phyloP scores from a whole-genome alignment of 1,140 invertebrate genomes.

The Drosophila fuyamai region DNA sequence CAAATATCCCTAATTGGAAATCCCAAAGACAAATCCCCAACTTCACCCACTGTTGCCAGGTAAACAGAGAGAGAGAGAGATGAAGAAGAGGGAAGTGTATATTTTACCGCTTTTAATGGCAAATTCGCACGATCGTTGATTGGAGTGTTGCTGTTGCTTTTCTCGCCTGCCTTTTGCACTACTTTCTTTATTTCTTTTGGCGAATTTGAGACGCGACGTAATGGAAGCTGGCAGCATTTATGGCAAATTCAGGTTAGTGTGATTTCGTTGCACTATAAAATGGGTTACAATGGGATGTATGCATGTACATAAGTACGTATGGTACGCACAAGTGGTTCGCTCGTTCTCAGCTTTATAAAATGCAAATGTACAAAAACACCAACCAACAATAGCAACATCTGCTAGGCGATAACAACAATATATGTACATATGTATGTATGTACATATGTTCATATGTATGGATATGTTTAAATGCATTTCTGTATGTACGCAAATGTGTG shows the following conservation, averaged over 20 bases:
- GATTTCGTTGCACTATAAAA: conserved; percentile 75
- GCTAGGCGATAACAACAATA: conserved; percentile 62
- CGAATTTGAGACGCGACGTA: conserved; percentile 62
- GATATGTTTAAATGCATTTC: conserved; percentile 8
- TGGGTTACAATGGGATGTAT: conserved; percentile 58
- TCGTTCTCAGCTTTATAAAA: conserved; percentile 33
- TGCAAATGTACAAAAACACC: conserved; percentile 27
- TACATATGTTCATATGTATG: conserved; percentile 1
- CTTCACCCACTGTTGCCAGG: conserved; percentile 1
- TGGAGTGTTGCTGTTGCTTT: conserved; percentile 23
- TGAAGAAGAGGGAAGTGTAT: not conserved
- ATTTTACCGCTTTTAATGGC: conserved; percentile 46
- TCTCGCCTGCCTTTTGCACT: conserved; percentile 35
- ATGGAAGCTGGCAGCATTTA: conserved; percentile 72
- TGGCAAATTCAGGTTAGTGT: conserved; percentile 80
- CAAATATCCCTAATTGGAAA: conserved; percentile 6
- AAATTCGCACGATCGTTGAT: conserved; percentile 59
- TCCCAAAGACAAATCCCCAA: not conserved
- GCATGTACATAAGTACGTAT: not conserved
- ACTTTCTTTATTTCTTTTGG: conserved; percentile 55
- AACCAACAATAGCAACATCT: conserved; percentile 64
- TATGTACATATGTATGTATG: conserved; percentile 23
- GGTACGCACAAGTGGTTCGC: conserved; percentile 65
- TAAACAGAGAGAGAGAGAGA: conserved; percentile 8
- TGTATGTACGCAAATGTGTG: conserved; percentile 24